Evolutionary conservation across 1,140 invertebrate species (phyloP).

Genomic region (Nasonia giraulti): DNA sequence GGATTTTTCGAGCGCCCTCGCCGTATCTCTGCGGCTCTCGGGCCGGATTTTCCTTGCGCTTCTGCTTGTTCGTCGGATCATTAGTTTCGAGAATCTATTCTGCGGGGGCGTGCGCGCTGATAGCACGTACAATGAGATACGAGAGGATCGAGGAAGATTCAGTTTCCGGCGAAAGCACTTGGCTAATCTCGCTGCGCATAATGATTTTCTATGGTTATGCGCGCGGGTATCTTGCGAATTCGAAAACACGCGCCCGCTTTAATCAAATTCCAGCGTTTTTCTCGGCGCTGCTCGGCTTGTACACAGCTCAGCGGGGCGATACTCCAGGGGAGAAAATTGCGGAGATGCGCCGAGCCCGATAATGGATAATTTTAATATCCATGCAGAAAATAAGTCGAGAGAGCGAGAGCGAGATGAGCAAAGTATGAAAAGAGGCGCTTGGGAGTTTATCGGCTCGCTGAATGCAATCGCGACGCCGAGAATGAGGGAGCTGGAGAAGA

Average conservation of each 20-base stretch:
- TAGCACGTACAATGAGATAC: too few relatives aligned
- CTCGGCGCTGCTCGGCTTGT: not conserved
- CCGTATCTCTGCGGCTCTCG: too few relatives aligned
- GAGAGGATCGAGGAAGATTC: too few relatives aligned
- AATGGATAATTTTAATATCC: constrained; percentile 2
- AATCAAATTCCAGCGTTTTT: not conserved
- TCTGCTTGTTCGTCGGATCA: not conserved
- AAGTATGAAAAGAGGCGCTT: not conserved
- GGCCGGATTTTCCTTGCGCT: not conserved
- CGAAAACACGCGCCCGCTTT: not conserved
- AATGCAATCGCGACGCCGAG: not conserved
- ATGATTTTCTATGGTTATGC: too few relatives aligned
- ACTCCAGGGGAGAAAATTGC: not conserved
- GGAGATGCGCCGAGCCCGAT: not conserved
- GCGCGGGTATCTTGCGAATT: not conserved
- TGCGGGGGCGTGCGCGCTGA: too few relatives aligned
- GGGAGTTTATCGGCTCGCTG: not conserved
- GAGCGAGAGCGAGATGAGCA: not conserved
- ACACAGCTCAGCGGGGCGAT: not conserved
- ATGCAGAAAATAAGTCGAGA: not conserved
- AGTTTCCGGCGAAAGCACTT: too few relatives aligned
- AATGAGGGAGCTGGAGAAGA: not conserved
- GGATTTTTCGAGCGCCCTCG: not conserved
- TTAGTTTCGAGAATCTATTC: not conserved
- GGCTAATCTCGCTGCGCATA: too few relatives aligned